Evolutionary conservation across 2,888 invertebrate species (phyloP), one percentile per base, ranked within the genome.

Genomic region (Tiphia femorata): DNA sequence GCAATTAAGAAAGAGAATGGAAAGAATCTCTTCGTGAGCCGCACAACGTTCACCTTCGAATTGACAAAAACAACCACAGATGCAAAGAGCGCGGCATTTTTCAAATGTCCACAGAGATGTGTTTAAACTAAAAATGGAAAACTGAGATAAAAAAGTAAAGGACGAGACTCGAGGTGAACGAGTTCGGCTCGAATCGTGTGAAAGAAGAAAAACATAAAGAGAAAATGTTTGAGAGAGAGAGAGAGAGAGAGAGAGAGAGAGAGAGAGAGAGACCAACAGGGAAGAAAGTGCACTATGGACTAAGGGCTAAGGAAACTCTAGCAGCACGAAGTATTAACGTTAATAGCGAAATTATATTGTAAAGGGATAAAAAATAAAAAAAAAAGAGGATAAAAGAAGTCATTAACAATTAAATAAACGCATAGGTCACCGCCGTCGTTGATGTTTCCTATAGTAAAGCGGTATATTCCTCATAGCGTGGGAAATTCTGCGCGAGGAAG

Each of bases 291-390:
- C 77, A 78, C 77, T 71, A 70, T 63, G 73, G 69, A 72, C 48
- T 68, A 70, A 67, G 64, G 68, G 64, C 72, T n/a, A n/a, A n/a
- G n/a, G n/a, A 75, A 67, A 62, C 57, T 73, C 67, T 78, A 78
- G 76, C 73, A 72, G 75, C 78, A 74, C 78, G 64, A 70, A 67
- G 70, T 76, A 78, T 71, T 77, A 77, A 72, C 67, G 70, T 68
- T 75, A 72, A 73, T 78, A 78, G 76, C 63, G 67, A 75, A 72
- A 67, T 68, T 70, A 70, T 72, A 70, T 64, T 59, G 55, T 72
- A 74, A 70, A 58, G 43, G 51, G 53, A 47, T 43, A 23, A 44
- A 58, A 60, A 63, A n/a, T n/a, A n/a, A n/a, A n/a, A n/a, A n/a
- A n/a, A n/a, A n/a, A n/a, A n/a, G n/a, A n/a, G n/a, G n/a, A n/a